Base-by-base conservation (phyloP, 2,113 vertebrate genomes). In the Puffinus mauretanicus region DNA sequence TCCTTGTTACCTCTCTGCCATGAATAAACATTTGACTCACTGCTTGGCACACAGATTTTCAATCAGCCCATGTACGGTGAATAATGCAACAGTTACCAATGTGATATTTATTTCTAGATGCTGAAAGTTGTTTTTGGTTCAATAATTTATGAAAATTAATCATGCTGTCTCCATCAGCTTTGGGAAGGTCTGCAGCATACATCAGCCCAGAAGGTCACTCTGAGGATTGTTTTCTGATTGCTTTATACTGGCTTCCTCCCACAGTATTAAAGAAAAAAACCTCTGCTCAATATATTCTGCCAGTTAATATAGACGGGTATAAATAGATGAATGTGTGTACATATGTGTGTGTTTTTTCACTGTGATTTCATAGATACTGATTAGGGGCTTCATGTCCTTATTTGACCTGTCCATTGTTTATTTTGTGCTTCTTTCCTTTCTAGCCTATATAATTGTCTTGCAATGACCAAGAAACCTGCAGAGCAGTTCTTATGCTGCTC, bases 131-230 rank as follows among this genome's bases (percentile, higher is more conserved):
- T 0, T 90, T 88, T 96, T 84, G 21, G 47, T 94, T 97, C 95
- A 94, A 82, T 97, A 97, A 96, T 97, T 95, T 90, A 97, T 95
- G 82, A 91, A 94, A 97, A 95, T 93, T 62, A 94, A 93, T 96
- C 88, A 81, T 54, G 36, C 82, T 93, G 77, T 94, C 79, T 94
- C 82, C 29, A n/a, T 79, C 77, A 72, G 82, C 89, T 86, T 94
- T 94, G 69, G 69, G 62, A 92, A 86, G 47, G 67, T 80, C 83
- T 94, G 83, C 47, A 76, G 66, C 46, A 51, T 46, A 25, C 22
- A 86, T 44, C 82, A 95, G 9, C 57, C 32, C 54, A 66, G 82
- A 91, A 94, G 76, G 82, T 88, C 75, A 93, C 46, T 58, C 17
- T 61, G 38, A 92, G 38, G 20, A 52, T 54, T 92, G 73, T 83